Evolutionary conservation across 2,888 invertebrate species (phyloP), one percentile per base, ranked within the genome.

Genomic region (Ectemnius cavifrons): DNA sequence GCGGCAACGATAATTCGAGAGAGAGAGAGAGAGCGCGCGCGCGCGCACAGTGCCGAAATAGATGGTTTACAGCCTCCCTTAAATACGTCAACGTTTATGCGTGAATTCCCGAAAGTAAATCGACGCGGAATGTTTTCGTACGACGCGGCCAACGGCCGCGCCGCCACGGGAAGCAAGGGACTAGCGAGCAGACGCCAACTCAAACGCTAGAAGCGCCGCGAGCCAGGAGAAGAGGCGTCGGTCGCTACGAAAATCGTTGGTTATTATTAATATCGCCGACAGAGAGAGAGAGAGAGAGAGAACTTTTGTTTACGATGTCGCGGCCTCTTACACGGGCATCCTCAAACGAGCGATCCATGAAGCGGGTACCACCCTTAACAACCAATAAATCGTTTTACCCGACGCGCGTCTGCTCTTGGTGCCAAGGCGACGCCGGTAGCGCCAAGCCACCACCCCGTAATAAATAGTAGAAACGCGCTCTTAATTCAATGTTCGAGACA

Each of bases 21-120:
- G 67, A 66, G 74, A 77, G 18, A 56, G 77, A 77, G 80, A 77
- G 78, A 78, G n/a, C n/a, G n/a, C n/a, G n/a, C n/a, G n/a, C n/a
- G n/a, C n/a, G n/a, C n/a, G n/a, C n/a, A n/a, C n/a, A n/a, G 74
- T 85, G 86, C 89, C 84, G 82, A 90, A 90, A 90, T 90, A 89
- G 90, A 90, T 89, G 87, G 86, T 90, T 90, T 90, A 90, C 89
- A 84, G 86, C 87, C 84, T 88, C 89, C 89, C 89, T 90, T 89
- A 90, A 89, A 90, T 87, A 89, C 89, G 89, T 90, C 88, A 89
- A 89, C 89, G 88, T 90, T 90, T 89, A 90, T 84, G 86, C 84
- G 86, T 81, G 87, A 86, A 90, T 90, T 89, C 86, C 85, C 85
- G 87, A 89, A 88, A 89, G 90, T 89, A 90, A 90, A 90, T 89